Evolutionary conservation across 2,888 invertebrate genomes (phyloP).

Genomic region (Phragmatobia fuliginosa): DNA sequence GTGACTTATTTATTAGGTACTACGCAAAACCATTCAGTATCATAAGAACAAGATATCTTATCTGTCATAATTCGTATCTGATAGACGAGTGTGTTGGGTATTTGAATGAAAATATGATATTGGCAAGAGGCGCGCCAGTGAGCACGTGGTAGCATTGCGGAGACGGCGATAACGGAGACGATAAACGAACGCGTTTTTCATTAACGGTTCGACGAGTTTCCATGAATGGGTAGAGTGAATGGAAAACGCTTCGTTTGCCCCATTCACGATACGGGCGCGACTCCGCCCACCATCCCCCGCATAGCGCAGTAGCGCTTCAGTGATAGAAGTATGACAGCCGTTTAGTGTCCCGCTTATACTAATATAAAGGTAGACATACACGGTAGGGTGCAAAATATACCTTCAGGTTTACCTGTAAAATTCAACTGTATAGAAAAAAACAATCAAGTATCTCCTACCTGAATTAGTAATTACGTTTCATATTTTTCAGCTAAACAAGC

Average conservation of each 20-base stretch:
- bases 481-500: conserved; percentile 19
- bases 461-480: conserved; percentile 11
- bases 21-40: conserved; percentile 44
- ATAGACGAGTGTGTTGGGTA: conserved; percentile 49
- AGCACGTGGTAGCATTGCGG: conserved; percentile 65
- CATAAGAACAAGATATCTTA: conserved; percentile 49
- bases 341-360: conserved; percentile 10
- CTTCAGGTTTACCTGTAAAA: too few relatives aligned
- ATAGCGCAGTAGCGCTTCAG: conserved; percentile 43
- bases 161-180: conserved; percentile 71
- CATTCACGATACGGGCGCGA: conserved; percentile 66
- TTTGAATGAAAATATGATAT: conserved; percentile 72
- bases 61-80: conserved; percentile 49
- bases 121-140: conserved; percentile 39
- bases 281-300: conserved; percentile 47
- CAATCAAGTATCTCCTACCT: too few relatives aligned
- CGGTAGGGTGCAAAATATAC: too few relatives aligned
- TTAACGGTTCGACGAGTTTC: conserved; percentile 82
- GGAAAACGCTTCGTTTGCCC: conserved; percentile 79
- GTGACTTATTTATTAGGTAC: conserved; percentile 12
- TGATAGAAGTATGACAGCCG: conserved; percentile 39
- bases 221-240: conserved; percentile 83
- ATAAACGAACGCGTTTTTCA: conserved; percentile 78
- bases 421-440: too few relatives aligned
- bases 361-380: neutral